Evolutionary conservation across 2,113 vertebrate genomes (phyloP), one percentile per base, ranked within the genome.

Genomic region (Myodes glareolus): DNA sequence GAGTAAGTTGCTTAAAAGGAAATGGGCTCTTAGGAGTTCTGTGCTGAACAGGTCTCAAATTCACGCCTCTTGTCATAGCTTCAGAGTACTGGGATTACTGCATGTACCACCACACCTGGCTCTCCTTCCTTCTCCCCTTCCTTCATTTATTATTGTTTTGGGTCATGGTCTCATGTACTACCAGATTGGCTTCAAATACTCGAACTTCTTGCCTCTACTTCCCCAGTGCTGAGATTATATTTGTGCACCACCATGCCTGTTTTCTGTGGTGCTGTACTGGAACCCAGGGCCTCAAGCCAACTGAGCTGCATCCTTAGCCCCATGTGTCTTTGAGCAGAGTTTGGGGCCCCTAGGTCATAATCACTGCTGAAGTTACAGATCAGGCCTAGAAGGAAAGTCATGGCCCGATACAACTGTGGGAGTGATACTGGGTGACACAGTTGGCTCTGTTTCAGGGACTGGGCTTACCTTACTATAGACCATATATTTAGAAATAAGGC

Each of bases 401-500:
- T 3, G 19, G 84, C 2, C 52, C 65, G 77, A 72, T 45, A 3
- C 8, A 68, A 67, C 4, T 42, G 5, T 11, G 45, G 73, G 47
- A 36, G 70, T 13, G 68, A 73, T 50, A 0, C 31, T 3, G 47
- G 86, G 85, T 9, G 90, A 75, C 33, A 82, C 55, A 31, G 73
- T 31, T 68, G 81, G 95, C 55, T 58, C 82, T 42, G 63, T 45
- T 52, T 96, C 93, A 94, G 96, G 76, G 45, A 31, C 13, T 17
- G 14, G 13, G 23, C 63, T 95, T 90, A 52, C 91, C 95, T 81
- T 92, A 42, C 90, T 88, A 82, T 68, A 97, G 97, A 97, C 92
- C 96, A 86, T 80, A 96, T 97, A 94, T 73, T 97, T 95, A 98
- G 96, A 97, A 98, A 97, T 92, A 97, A 96, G 86, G 76, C 96